phyloP scores from a whole-genome alignment of 35 echinoderm and acorn worm genomes.

The Heliocidaris tuberculata region DNA sequence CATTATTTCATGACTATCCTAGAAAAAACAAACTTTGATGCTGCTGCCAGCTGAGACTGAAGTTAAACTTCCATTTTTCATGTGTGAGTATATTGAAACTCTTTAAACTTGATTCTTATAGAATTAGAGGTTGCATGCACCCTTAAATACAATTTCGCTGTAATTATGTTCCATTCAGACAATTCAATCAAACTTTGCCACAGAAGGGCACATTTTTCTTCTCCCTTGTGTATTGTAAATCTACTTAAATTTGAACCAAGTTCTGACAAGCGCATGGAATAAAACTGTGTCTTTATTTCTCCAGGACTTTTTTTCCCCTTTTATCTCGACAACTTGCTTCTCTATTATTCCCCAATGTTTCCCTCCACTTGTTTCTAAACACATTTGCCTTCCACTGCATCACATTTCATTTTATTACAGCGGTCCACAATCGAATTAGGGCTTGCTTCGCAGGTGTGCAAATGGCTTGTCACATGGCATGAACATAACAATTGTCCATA shows the following conservation, averaged over 20 bases:
- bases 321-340: background rate
- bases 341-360: background rate
- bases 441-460: background rate
- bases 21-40: background rate
- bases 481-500: conserved; percentile 18
- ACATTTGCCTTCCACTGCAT: background rate
- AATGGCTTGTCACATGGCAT: conserved; percentile 8
- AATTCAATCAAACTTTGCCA: background rate
- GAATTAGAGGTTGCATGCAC: conserved; percentile 1
- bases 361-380: background rate
- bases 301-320: background rate
- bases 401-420: conserved; percentile 13
- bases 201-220: background rate
- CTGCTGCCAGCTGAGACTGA: background rate
- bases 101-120: background rate
- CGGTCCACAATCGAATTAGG: background rate
- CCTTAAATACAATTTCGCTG: background rate
- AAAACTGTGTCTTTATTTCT: background rate
- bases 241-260: background rate
- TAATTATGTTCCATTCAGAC: background rate
- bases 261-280: background rate
- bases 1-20: background rate
- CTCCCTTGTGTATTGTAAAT: background rate
- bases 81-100: background rate
- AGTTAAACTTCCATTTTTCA: background rate